These are phyloP conservation scores for Callocephalon fimbriatum DNA, from an alignment of 2,113 vertebrate genomes.

Conservation along the genomic window DNA sequence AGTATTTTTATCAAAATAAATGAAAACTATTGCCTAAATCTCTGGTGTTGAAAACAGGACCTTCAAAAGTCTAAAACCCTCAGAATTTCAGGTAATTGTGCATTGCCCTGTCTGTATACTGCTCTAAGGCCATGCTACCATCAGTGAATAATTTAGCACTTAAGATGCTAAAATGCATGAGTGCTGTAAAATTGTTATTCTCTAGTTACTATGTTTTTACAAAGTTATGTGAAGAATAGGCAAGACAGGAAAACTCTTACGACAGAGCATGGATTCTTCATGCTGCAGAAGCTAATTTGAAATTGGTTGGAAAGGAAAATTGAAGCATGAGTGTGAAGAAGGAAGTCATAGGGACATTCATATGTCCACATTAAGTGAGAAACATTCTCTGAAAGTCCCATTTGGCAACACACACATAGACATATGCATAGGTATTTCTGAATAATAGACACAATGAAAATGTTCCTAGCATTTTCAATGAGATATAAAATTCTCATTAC, in stretches of 20 bases:
- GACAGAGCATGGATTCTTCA: rapidly evolving
- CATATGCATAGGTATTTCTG: neutral
- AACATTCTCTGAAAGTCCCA: neutral
- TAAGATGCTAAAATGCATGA: neutral
- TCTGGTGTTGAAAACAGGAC: neutral
- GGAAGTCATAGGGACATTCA: neutral
- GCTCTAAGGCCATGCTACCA: neutral
- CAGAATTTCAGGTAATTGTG: neutral
- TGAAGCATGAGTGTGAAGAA: neutral
- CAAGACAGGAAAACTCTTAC: neutral
- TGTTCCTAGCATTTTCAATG: neutral
- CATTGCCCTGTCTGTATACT: neutral
- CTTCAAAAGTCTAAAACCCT: neutral
- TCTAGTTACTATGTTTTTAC: neutral
- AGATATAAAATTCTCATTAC: neutral
- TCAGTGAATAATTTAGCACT: neutral
- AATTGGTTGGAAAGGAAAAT: neutral
- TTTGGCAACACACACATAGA: neutral
- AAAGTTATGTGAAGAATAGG: neutral
- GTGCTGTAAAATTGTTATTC: neutral
- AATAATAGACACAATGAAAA: neutral
- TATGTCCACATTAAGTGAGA: neutral
- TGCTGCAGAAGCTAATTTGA: neutral
- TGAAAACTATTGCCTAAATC: neutral
- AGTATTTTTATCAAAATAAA: neutral